A percentile compares a stretch with the other conserved stretches of the same genome.
Evolutionary conservation across 2,888 invertebrate genomes (phyloP).

Genomic region (Cephus spinipes): DNA sequence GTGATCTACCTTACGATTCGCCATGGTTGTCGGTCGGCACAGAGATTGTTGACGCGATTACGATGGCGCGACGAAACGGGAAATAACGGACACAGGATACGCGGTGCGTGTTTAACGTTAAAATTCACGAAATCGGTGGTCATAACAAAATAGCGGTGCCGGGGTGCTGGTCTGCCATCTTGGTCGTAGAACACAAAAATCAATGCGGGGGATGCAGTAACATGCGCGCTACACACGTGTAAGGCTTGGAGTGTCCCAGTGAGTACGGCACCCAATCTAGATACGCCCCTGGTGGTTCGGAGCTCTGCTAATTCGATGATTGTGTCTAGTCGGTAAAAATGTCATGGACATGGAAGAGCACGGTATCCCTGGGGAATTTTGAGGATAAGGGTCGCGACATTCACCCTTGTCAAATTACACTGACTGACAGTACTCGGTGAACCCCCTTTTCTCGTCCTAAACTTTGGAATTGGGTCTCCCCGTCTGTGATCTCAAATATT

Average conservation of each 20-base stretch:
- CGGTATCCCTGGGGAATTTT: neutral
- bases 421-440: neutral
- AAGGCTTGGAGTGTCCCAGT: slow-evolving; percentile 19
- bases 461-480: neutral
- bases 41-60: neutral
- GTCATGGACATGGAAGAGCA: neutral
- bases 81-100: neutral
- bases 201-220: slow-evolving; percentile 48
- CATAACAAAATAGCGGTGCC: slow-evolving; percentile 58
- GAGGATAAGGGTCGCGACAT: neutral
- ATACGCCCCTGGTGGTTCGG: slow-evolving; percentile 29
- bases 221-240: slow-evolving; percentile 53
- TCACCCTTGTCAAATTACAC: slow-evolving; percentile 3
- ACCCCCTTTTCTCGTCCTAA: neutral
- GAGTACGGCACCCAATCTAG: slow-evolving; percentile 9
- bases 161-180: slow-evolving; percentile 54
- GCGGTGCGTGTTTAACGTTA: neutral
- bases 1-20: slow-evolving; percentile 18
- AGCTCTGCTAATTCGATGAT: slow-evolving; percentile 31
- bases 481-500: neutral
- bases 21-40: slow-evolving; percentile 23
- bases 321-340: slow-evolving; percentile 27
- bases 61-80: neutral
- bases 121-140: slow-evolving; percentile 12
- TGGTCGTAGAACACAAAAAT: slow-evolving; percentile 46